phyloP scores from a whole-genome alignment of 2,113 vertebrate genomes.

The Cettia cetti region DNA sequence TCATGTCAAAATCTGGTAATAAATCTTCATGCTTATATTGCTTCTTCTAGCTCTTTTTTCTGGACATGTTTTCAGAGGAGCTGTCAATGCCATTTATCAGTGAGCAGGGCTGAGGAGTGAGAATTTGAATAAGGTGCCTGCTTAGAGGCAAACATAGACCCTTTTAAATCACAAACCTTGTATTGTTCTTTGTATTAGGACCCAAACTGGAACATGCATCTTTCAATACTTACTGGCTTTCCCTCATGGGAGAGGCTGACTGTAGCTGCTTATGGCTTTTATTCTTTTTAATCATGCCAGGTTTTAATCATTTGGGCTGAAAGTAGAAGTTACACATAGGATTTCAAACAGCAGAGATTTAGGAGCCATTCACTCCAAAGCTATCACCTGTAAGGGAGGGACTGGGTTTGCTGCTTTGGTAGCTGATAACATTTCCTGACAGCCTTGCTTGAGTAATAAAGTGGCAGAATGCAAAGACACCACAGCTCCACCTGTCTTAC shows the following conservation, averaged over 20 bases:
- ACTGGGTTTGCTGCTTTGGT: not conserved
- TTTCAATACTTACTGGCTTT: not conserved
- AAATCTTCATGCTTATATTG: not conserved
- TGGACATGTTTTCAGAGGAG: not conserved
- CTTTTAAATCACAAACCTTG: not conserved
- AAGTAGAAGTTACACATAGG: not conserved
- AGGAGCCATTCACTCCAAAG: not conserved
- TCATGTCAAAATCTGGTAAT: not conserved
- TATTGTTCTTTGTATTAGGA: not conserved
- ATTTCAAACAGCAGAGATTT: not conserved
- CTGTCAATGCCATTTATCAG: not conserved
- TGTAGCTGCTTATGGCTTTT: not conserved
- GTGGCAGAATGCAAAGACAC: not conserved
- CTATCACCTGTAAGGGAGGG: not conserved
- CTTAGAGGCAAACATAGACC: not conserved
- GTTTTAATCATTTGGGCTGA: not conserved
- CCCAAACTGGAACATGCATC: not conserved
- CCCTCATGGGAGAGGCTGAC: not conserved
- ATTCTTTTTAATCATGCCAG: not conserved
- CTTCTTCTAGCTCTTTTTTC: not conserved
- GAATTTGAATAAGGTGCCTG: not conserved
- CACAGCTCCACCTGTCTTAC: not conserved
- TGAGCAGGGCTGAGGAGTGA: not conserved
- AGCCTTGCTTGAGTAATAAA: not conserved
- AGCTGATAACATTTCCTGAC: not conserved